Conservation (phyloP, 2,797 vertebrate species). For the Masticophis lateralis region DNA sequence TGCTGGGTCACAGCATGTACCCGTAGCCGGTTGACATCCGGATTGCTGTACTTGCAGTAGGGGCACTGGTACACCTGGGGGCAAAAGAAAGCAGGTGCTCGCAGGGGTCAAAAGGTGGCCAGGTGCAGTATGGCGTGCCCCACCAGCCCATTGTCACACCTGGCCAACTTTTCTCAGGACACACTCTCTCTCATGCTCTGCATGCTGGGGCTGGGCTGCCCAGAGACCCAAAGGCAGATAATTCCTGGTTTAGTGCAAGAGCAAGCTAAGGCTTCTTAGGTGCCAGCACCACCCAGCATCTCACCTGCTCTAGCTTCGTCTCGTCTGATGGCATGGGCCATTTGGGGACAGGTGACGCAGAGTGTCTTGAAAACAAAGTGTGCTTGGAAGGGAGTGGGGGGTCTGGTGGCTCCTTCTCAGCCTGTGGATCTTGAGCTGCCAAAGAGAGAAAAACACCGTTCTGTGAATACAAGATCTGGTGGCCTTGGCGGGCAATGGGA, state of each 20-base stretch:
- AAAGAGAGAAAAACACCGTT: conserved; percentile 29
- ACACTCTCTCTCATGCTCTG: background rate
- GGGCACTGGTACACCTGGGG: conserved; percentile 96
- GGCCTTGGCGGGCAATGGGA: background rate
- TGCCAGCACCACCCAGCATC: conserved; percentile 28
- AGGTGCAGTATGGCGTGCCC: background rate
- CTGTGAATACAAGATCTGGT: background rate
- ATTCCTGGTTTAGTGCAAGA: too few relatives aligned
- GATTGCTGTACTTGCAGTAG: conserved; percentile 97
- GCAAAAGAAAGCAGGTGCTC: conserved; percentile 21
- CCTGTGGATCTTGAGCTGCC: conserved; percentile 79
- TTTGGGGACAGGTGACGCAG: conserved; percentile 86
- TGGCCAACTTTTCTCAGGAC: background rate
- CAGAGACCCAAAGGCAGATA: background rate
- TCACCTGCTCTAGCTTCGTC: conserved; percentile 90
- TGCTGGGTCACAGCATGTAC: conserved; percentile 99
- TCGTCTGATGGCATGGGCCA: conserved; percentile 90
- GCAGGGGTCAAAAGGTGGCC: background rate
- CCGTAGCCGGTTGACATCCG: conserved; percentile 93
- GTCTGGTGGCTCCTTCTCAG: conserved; percentile 86
- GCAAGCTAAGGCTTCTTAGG: background rate
- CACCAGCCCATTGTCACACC: background rate
- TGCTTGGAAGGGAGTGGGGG: conserved; percentile 85
- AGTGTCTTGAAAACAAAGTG: conserved; percentile 82
- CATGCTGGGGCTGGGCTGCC: background rate